Base-by-base conservation (phyloP, 2,113 vertebrate genomes). In the Oxygymnocypris stewartii region DNA sequence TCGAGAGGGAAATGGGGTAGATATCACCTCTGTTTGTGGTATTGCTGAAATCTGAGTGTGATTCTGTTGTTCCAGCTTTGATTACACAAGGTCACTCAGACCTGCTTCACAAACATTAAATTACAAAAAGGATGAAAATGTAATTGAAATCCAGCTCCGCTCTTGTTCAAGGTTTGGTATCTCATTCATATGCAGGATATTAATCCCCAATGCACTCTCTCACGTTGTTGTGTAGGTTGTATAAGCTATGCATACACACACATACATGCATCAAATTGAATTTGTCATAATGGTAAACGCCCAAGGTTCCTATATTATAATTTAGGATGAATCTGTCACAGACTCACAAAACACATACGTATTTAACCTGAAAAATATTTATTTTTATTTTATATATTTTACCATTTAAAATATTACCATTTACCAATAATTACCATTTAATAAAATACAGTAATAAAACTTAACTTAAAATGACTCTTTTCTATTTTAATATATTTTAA, bases 131-230 rank as follows among this genome's bases (percentile, higher is more conserved):
- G 79, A 82, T 82, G 37, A 25, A 65, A 31, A 47, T 49, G 79
- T 82, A 47, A 65, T 82, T 47, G 79, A 82, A 82, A 82, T 67
- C 61, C 61, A 47, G 40, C 59, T 25, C 40, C 23, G 12, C 25
- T 65, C 40, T 44, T 31, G 59, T 65, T 67, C 59, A 47, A 49
- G 74, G 74, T 49, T 28, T 78, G 47, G 47, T 28, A 78, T 51
- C 76, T 78, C 14, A 51, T 78, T 78, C 47, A 31, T 78, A 78
- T 51, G 76, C 76, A 78, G 76, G 76, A 78, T 78, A 54, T 51
- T 78, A 54, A 78, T 54, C 76, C 76, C 74, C 49, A 10, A 74
- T 74, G 71, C 71, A 12, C 10, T 74, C 71, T 73, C 69, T 23
- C 37, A n/a, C 37, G 1, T n/a, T 42, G 71, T n/a, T 74, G 71